Evolutionary conservation across 2,888 invertebrate species (phyloP).

Genomic region (Agonopterix alstromeriana): DNA sequence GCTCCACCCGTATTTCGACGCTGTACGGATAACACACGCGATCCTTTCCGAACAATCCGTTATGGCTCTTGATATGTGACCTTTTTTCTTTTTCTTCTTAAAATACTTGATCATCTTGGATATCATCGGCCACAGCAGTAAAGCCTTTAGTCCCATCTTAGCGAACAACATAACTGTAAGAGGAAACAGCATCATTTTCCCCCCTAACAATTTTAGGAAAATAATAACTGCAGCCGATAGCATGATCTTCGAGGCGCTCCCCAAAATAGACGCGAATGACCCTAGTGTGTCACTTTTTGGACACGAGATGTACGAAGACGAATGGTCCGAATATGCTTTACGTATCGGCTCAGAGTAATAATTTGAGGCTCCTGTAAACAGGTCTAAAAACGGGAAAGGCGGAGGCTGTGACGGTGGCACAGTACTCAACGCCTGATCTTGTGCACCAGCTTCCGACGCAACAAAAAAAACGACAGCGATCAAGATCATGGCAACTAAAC

Average conservation of each 20-base stretch:
- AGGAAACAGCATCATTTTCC: constrained; percentile 60
- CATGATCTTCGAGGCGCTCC: constrained; percentile 68
- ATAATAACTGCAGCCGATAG: constrained; percentile 58
- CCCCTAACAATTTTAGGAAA: constrained; percentile 54
- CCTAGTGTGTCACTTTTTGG: constrained; percentile 54
- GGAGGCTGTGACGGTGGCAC: constrained; percentile 34
- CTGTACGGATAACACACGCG: constrained; percentile 55
- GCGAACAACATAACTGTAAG: constrained; percentile 47
- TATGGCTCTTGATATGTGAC: constrained; percentile 48
- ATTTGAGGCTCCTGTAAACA: constrained; percentile 55
- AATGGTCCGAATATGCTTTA: constrained; percentile 47
- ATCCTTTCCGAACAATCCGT: constrained; percentile 60
- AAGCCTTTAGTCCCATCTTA: constrained; percentile 61
- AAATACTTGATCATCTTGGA: constrained; percentile 62
- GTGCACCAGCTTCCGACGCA: constrained; percentile 37
- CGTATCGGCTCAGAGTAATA: constrained; percentile 52
- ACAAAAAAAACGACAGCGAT: constrained; percentile 47
- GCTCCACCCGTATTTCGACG: constrained; percentile 43
- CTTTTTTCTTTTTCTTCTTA: constrained; percentile 62
- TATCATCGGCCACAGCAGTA: constrained; percentile 65
- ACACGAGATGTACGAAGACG: constrained; percentile 39
- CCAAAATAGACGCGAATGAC: constrained; percentile 56
- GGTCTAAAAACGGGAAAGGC: constrained; percentile 51
- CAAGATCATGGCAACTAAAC: constrained; percentile 59
- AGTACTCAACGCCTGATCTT: constrained; percentile 52